A percentile compares a stretch with the other conserved stretches of the same genome.
These are phyloP conservation scores for Spea hammondii DNA, from an alignment of 2,797 vertebrate species.

Conservation along the genomic window DNA sequence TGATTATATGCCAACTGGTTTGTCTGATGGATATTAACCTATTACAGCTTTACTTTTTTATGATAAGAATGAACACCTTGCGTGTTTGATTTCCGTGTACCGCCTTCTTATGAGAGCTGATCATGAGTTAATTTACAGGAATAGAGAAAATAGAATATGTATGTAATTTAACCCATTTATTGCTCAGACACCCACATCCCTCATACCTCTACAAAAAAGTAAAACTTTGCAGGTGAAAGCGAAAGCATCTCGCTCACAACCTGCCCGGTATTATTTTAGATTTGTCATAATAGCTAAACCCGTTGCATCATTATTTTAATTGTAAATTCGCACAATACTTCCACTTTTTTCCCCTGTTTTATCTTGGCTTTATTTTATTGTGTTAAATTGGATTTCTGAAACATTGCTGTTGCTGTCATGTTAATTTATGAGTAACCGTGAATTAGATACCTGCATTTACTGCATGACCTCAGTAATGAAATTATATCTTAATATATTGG, in stretches of 20 bases:
- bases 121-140: too few relatives aligned
- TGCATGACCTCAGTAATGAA: slow-evolving; percentile 20
- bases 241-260: slow-evolving; percentile 2
- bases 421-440: slow-evolving; percentile 20
- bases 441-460: slow-evolving; percentile 13
- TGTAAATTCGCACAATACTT: slow-evolving; percentile 9
- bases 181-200: too few relatives aligned
- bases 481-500: slow-evolving; percentile 30
- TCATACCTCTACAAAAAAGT: too few relatives aligned
- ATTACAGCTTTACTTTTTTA: too few relatives aligned
- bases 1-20: too few relatives aligned
- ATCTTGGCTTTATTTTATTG: slow-evolving; percentile 7
- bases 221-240: slow-evolving; percentile 23
- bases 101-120: too few relatives aligned
- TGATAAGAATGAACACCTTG: too few relatives aligned
- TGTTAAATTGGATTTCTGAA: slow-evolving; percentile 26
- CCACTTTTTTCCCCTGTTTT: neutral
- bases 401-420: slow-evolving; percentile 5
- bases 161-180: too few relatives aligned
- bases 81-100: too few relatives aligned
- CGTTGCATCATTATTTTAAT: slow-evolving; percentile 9
- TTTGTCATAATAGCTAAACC: neutral
- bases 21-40: too few relatives aligned
- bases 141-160: too few relatives aligned
- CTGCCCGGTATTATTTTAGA: too few relatives aligned